A percentile compares a stretch with the other conserved stretches of the same genome.
Conservation (phyloP, 2,888 invertebrate species). For the Lepidochrysops patricia region DNA sequence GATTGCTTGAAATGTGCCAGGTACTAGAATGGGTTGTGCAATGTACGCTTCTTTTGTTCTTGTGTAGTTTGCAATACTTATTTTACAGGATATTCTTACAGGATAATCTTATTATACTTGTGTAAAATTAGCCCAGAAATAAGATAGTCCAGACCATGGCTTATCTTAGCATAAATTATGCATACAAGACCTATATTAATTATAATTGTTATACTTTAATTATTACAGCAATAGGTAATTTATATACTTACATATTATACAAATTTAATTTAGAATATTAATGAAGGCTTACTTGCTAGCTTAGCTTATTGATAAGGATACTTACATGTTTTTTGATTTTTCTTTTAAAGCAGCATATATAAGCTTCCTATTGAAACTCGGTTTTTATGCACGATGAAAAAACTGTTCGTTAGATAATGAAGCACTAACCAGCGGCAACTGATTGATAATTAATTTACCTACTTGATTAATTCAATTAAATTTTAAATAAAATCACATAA, state of each 20-base stretch:
- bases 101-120: too few relatives aligned
- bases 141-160: too few relatives aligned
- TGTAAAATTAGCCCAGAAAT: too few relatives aligned
- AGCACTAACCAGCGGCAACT: not conserved
- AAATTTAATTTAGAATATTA: not conserved
- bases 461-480: not conserved
- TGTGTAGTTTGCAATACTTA: too few relatives aligned
- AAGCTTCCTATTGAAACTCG: not conserved
- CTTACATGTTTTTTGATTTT: slow-evolving; percentile 5
- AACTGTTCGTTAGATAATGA: not conserved
- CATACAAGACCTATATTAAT: too few relatives aligned
- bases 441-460: not conserved
- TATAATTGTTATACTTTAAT: too few relatives aligned
- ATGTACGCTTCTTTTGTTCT: too few relatives aligned
- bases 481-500: not conserved
- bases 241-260: not conserved
- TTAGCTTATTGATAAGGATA: not conserved
- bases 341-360: not conserved
- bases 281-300: not conserved
- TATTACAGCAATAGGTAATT: too few relatives aligned
- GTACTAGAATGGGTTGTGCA: too few relatives aligned
- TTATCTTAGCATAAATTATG: too few relatives aligned
- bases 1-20: too few relatives aligned
- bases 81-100: too few relatives aligned
- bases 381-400: not conserved